A percentile compares a stretch with the other conserved stretches of the same genome.
Conservation (phyloP, 2,797 vertebrate species). For the Myiotriccus ornatus region DNA sequence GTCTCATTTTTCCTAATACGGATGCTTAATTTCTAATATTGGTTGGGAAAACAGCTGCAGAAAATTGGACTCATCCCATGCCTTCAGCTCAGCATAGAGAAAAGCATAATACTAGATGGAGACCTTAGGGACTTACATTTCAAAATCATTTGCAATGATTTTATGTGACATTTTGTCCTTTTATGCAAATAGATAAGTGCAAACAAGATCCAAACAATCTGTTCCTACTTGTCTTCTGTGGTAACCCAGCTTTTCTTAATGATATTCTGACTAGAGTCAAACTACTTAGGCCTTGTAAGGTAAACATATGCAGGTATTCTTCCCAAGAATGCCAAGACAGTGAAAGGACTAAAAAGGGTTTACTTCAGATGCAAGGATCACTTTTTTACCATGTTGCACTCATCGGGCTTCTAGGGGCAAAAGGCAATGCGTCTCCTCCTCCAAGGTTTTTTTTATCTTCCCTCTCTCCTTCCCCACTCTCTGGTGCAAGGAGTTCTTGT, state of each 20-base stretch:
- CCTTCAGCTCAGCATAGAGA: background rate
- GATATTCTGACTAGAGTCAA: background rate
- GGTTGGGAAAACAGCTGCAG: background rate
- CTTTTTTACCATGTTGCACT: no score
- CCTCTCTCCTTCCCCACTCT: no score
- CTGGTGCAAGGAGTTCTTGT: no score
- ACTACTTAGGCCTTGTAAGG: background rate
- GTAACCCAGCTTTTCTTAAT: background rate
- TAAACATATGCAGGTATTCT: no score
- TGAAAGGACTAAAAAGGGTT: no score
- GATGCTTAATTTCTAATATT: background rate
- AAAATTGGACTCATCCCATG: background rate
- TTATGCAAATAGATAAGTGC: background rate
- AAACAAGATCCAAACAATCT: background rate
- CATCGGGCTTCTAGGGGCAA: no score
- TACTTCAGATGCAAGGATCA: no score
- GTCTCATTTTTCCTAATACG: background rate
- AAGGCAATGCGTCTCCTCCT: no score
- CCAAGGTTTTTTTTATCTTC: no score
- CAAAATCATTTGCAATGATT: background rate
- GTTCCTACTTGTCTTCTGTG: background rate
- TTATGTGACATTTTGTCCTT: background rate
- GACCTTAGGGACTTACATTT: background rate
- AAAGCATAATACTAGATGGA: background rate
- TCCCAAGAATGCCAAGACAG: no score